Base-by-base conservation (phyloP, 2,797 vertebrate species). In the Gouania willdenowi region DNA sequence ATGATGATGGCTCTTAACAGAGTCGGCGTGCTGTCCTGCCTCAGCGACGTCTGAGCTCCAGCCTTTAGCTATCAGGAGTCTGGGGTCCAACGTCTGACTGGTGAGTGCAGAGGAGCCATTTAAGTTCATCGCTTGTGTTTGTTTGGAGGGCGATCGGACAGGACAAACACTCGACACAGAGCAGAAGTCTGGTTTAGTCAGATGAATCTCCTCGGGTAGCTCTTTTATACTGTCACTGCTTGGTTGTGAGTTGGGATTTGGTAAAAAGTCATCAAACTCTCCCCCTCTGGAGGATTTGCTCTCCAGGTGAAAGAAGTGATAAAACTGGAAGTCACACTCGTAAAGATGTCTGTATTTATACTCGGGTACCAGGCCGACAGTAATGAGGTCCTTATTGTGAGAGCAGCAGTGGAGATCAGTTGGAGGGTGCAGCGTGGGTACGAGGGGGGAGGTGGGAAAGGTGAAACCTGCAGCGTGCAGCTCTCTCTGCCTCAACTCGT, bases 401-500 rank as follows among this genome's bases (percentile, higher is more conserved):
- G 65, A 54, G 50, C 52, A 82, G 34, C 76, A 82, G 39, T 71
- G 70, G 3, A 83, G 62, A 17, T 54, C 48, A 4, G 76, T 26
- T 1, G 71, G 38, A 21, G 73, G 81, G 33, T 82, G 70, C 11
- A 76, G 62, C 32, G 68, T 5, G 7, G 84, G 51, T 9, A 68
- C 1, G 1, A 74, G 51, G 28, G 52, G 21, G 0, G 66, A 30
- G 9, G 55, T 39, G 25, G 71, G 24, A 14, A 41, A 45, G 9
- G 58, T 52, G 3, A 65, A 41, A 57, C 88, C n/a, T n/a, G n/a
- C 58, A 2, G 16, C 28, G 22, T 81, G 76, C 58, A 82, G 41
- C 54, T 88, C 82, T 29, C 73, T 68, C 66, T 88, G 79, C n/a
- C 66, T 75, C 36, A 89, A 43, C 75, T 87, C 84, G 2, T 67